Conservation (phyloP, 2,797 vertebrate species). For the Limnodromus scolopaceus region DNA sequence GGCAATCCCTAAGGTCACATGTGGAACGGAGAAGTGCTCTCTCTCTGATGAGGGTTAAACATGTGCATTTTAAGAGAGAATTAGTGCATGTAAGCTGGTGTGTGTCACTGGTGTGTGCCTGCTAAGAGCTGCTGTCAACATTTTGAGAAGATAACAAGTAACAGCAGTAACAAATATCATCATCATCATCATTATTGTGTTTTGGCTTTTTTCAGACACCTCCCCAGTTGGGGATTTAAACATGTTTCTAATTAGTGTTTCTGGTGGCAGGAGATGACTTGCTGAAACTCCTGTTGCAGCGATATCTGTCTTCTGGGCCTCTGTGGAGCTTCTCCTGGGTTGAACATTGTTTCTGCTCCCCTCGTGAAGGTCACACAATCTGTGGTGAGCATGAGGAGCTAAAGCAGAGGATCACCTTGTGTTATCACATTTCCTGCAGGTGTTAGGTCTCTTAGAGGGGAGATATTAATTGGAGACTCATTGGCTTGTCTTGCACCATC, state of each 20-base stretch:
- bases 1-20: neutral
- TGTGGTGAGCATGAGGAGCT: neutral
- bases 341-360: neutral
- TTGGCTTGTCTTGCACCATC: neutral
- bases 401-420: neutral
- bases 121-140: slow-evolving; percentile 50
- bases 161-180: slow-evolving; percentile 34
- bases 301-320: neutral
- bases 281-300: neutral
- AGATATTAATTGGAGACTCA: neutral
- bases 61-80: slow-evolving; percentile 4
- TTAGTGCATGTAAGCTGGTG: neutral
- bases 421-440: neutral
- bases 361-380: rapidly evolving
- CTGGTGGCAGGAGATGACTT: neutral
- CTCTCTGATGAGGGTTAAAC: slow-evolving; percentile 38
- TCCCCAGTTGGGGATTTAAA: slow-evolving; percentile 15
- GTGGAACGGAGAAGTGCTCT: neutral
- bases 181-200: slow-evolving; percentile 7
- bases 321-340: neutral
- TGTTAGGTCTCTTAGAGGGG: neutral
- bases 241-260: slow-evolving; percentile 35
- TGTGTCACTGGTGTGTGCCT: neutral
- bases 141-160: slow-evolving; percentile 35
- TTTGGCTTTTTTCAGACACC: slow-evolving; percentile 20